Conservation (phyloP, 2,888 invertebrate species). For the Hyles lineata region DNA sequence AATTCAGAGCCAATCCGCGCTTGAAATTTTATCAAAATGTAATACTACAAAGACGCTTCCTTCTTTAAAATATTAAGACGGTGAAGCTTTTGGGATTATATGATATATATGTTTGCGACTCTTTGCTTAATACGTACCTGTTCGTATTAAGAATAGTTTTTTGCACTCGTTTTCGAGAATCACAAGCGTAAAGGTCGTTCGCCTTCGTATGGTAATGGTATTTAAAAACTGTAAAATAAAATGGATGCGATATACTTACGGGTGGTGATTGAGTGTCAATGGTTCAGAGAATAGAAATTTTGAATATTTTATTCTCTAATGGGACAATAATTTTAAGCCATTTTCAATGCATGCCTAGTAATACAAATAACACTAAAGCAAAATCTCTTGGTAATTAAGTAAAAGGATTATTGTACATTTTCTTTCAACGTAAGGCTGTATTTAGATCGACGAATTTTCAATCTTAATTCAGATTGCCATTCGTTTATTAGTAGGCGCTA, state of each 20-base stretch:
- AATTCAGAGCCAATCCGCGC: constrained; percentile 18
- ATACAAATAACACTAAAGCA: too few species aligned
- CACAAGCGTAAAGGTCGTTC: constrained; percentile 42
- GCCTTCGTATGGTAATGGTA: constrained; percentile 23
- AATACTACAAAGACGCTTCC: constrained; percentile 10
- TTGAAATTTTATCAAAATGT: constrained; percentile 22
- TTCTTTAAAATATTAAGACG: constrained; percentile 18
- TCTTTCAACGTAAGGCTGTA: too few species aligned
- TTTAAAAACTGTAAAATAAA: constrained; percentile 2
- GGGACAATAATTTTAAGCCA: too few species aligned
- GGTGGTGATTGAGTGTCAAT: not conserved
- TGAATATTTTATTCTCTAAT: not conserved
- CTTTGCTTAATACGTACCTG: constrained; percentile 14
- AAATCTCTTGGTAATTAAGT: too few species aligned
- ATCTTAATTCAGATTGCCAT: not conserved
- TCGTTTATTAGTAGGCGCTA: not conserved
- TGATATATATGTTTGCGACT: not conserved
- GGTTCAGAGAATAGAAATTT: not conserved
- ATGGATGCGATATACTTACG: not conserved
- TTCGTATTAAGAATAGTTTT: constrained; percentile 44
- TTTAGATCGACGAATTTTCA: not conserved
- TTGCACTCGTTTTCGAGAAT: constrained; percentile 42
- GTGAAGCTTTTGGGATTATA: constrained; percentile 1
- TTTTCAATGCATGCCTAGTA: too few species aligned
- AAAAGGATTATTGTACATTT: too few species aligned